Evolutionary conservation across 2,113 vertebrate species (phyloP), one percentile per base, ranked within the genome.

Genomic region (Cyphotilapia sp.): DNA sequence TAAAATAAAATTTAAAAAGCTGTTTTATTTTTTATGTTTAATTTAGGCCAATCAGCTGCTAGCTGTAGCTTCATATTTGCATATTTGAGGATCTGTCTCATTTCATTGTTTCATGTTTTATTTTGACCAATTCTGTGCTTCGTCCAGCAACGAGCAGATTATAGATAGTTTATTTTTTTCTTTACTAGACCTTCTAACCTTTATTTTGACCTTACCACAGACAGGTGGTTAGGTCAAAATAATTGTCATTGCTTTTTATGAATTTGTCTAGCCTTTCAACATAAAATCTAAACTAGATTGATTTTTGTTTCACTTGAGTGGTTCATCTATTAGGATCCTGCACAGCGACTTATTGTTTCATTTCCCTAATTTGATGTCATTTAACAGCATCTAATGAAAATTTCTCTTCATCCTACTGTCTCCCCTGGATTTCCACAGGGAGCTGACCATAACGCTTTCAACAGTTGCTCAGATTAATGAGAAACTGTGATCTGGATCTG

Each of bases 391-490:
- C 7, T 8, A 1, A 56, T 14, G 19, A 38, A 31, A 27, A 40
- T 8, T 78, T 47, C 1, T 53, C 51, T 61, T 38, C 40, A 53
- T 53, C 61, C 57, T 9, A 4, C 17, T 7, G 4, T 12, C 66
- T 35, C 27, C 33, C 2, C 6, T 49, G 29, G 3, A 33, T 53
- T 53, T 33, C 17, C 38, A 33, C 14, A 2, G 17, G 8, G 19
- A 84, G 19, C 33, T 49, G 85, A 63, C 29, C 3, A 3, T 0
- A 66, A 80, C 13, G 11, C 38, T 14, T 86, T 81, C 82, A 66
- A 19, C 89, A 42, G 38, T 61, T 27, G 16, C 71, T 88, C 47
- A 84, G n/a, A 56, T 83, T 87, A 92, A 87, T 91, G 61, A 90
- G 85, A 87, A 90, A 59, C 14, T 24, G 80, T 78, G 78, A 31